phyloP scores from a whole-genome alignment of 2,888 invertebrate species.

The Oscheius onirici region DNA sequence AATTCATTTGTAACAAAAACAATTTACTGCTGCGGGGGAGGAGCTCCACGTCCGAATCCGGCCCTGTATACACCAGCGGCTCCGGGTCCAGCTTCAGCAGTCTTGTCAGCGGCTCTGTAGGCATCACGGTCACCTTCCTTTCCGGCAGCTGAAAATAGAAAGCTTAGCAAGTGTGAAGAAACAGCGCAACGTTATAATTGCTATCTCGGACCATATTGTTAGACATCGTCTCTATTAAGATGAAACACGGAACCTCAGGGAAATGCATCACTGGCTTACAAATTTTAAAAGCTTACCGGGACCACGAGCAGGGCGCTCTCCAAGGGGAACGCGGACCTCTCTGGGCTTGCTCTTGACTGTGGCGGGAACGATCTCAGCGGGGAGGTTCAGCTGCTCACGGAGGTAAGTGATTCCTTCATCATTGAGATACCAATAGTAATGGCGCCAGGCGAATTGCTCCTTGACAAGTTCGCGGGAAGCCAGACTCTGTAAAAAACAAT shows the following conservation, averaged over 20 bases:
- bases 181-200: too few relatives aligned
- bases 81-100: slow-evolving; percentile 95
- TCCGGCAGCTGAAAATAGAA: slow-evolving; percentile 45
- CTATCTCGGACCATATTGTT: too few relatives aligned
- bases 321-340: slow-evolving; percentile 63
- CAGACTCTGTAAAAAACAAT: slow-evolving; percentile 74
- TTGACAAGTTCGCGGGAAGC: slow-evolving; percentile 97
- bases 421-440: slow-evolving; percentile 98
- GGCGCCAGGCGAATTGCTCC: slow-evolving; percentile 99
- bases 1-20: slow-evolving; percentile 37
- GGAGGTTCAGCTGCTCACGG: slow-evolving; percentile 91
- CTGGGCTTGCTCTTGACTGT: slow-evolving; percentile 88
- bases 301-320: slow-evolving; percentile 58
- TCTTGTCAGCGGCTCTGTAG: slow-evolving; percentile 80
- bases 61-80: slow-evolving; percentile 81
- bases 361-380: slow-evolving; percentile 97
- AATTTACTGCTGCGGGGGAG: slow-evolving; percentile 47
- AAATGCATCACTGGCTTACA: too few relatives aligned
- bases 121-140: slow-evolving; percentile 65
- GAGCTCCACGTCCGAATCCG: slow-evolving; percentile 70
- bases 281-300: slow-evolving; percentile 18
- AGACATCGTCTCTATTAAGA: too few relatives aligned
- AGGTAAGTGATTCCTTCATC: slow-evolving; percentile 98
- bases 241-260: too few relatives aligned
- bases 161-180: too few relatives aligned